Evolutionary conservation across 2,888 invertebrate genomes (phyloP).

Genomic region (Eilema depressum): DNA sequence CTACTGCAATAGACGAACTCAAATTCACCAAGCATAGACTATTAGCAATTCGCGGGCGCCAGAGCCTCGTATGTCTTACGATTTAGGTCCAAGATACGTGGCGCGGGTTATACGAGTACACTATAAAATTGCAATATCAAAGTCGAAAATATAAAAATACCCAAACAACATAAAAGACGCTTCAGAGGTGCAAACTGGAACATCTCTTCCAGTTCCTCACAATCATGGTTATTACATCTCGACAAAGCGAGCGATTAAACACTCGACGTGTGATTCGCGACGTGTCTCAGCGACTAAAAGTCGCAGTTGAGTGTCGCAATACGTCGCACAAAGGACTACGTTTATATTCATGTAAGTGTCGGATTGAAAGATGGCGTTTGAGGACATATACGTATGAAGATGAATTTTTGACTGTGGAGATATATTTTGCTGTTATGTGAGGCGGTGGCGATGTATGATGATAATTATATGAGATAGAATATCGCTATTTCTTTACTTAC

Average conservation of each 20-base stretch:
- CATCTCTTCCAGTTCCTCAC: constrained; percentile 30
- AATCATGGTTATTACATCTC: constrained; percentile 50
- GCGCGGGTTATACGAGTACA: too few relatives aligned
- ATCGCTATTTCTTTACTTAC: too few relatives aligned
- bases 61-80: too few relatives aligned
- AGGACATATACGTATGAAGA: not conserved
- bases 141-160: not conserved
- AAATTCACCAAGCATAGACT: too few relatives aligned
- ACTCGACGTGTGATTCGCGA: constrained; percentile 59
- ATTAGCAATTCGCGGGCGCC: too few relatives aligned
- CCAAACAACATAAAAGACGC: not conserved
- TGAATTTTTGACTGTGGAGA: constrained; percentile 5
- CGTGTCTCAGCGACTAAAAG: constrained; percentile 51
- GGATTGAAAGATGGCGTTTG: constrained; percentile 35
- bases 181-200: too few relatives aligned
- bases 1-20: too few relatives aligned
- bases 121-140: not conserved
- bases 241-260: constrained; percentile 79
- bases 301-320: constrained; percentile 65
- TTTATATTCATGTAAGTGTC: constrained; percentile 52
- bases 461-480: not conserved
- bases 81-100: too few relatives aligned
- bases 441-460: not conserved
- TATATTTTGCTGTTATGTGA: not conserved
- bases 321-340: constrained; percentile 52